Evolutionary conservation across 2,888 invertebrate species (phyloP).

Genomic region (Heliconius ethilla): DNA sequence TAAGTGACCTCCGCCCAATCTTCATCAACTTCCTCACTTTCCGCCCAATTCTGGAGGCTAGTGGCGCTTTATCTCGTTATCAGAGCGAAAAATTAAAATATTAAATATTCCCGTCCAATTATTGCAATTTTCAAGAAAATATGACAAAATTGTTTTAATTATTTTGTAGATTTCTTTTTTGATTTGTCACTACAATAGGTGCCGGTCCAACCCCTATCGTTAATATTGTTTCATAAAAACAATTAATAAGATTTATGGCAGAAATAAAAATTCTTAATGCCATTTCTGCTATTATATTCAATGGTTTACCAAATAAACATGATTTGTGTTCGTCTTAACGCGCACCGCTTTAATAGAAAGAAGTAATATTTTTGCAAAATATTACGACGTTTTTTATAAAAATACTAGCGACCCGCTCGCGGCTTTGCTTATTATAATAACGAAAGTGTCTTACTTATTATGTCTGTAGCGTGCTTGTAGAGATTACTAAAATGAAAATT

Average conservation of each 20-base stretch:
- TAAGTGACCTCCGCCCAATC: no score
- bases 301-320: conserved; percentile 47
- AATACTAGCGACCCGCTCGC: no score
- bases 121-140: not conserved
- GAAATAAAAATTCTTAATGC: conserved; percentile 75
- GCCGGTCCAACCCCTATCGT: conserved; percentile 24
- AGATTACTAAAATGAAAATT: no score
- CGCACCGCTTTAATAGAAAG: conserved; percentile 15
- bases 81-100: no score
- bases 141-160: not conserved
- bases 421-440: not conserved
- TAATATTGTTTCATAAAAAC: conserved; percentile 56
- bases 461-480: no score
- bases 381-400: not conserved
- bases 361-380: conserved; percentile 7
- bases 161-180: not conserved
- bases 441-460: no score
- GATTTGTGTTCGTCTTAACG: conserved; percentile 39
- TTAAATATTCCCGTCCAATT: not conserved
- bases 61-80: no score
- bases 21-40: no score
- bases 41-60: no score
- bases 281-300: conserved; percentile 71
- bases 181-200: conserved; percentile 5
- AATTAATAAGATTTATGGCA: conserved; percentile 77